phyloP scores from a whole-genome alignment of 2,113 vertebrate genomes.

The Eulemur macaco region DNA sequence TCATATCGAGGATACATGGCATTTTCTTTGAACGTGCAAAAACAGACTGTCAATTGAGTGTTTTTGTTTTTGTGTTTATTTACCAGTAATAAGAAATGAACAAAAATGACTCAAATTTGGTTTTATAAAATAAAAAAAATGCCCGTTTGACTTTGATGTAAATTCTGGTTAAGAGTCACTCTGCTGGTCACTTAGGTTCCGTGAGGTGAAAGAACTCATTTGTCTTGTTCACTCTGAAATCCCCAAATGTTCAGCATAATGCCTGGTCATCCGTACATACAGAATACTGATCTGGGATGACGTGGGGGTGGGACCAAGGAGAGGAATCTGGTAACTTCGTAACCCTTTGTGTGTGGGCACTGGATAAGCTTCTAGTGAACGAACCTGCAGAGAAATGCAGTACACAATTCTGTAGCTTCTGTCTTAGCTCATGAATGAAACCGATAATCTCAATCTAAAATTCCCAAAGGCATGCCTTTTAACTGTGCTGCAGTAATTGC shows the following conservation, averaged over 20 bases:
- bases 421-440: constrained; percentile 18
- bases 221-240: background rate
- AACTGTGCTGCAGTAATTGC: constrained; percentile 64
- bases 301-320: background rate
- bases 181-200: background rate
- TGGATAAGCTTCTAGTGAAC: background rate
- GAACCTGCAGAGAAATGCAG: background rate
- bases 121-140: background rate
- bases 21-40: background rate
- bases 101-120: background rate
- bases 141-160: background rate
- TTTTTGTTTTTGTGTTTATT: background rate
- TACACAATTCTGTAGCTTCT: background rate
- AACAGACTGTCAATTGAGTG: background rate
- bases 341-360: too few relatives aligned
- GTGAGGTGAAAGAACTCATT: background rate
- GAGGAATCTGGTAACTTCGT: too few relatives aligned
- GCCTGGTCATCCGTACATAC: background rate
- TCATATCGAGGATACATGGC: rapidly evolving
- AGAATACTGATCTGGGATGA: background rate
- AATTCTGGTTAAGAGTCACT: background rate
- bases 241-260: background rate
- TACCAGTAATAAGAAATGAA: background rate
- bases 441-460: constrained; percentile 46
- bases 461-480: constrained; percentile 47